Conservation (phyloP, 2,113 vertebrate genomes). For the Hippopotamus amphibius region DNA sequence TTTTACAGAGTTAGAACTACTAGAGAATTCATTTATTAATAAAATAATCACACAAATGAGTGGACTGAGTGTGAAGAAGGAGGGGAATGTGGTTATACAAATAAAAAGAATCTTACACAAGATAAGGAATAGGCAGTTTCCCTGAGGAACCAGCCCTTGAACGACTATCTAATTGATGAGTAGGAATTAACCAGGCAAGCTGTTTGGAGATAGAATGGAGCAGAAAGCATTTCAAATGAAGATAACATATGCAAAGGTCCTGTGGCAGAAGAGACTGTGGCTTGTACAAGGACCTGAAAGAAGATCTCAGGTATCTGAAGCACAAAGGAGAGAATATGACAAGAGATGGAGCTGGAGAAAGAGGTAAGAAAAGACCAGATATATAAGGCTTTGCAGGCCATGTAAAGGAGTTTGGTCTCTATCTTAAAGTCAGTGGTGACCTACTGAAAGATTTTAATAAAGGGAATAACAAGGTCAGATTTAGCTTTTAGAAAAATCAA, state of each 20-base stretch:
- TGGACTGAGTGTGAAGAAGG: neutral
- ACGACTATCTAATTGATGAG: neutral
- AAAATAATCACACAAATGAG: constrained; percentile 31
- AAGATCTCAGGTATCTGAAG: neutral
- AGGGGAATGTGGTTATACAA: neutral
- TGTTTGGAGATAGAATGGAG: neutral
- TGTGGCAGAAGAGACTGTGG: neutral
- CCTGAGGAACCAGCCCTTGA: neutral
- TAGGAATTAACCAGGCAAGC: neutral
- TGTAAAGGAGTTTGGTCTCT: neutral
- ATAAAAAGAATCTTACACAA: neutral
- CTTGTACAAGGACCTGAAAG: neutral
- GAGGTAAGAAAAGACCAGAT: neutral
- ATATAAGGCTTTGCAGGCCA: neutral
- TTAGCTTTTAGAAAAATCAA: constrained; percentile 26
- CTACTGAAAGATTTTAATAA: neutral
- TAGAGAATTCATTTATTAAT: constrained; percentile 13
- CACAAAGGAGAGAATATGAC: constrained; percentile 3
- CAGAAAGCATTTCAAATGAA: constrained; percentile 35
- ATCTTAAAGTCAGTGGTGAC: neutral
- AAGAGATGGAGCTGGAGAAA: neutral
- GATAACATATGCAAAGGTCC: neutral
- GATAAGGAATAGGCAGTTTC: neutral
- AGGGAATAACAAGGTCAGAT: neutral
- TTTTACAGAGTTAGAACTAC: constrained; percentile 40